These are phyloP conservation scores for Aphelinus atriplicis DNA, from an alignment of 1,140 invertebrate genomes.

Conservation along the genomic window DNA sequence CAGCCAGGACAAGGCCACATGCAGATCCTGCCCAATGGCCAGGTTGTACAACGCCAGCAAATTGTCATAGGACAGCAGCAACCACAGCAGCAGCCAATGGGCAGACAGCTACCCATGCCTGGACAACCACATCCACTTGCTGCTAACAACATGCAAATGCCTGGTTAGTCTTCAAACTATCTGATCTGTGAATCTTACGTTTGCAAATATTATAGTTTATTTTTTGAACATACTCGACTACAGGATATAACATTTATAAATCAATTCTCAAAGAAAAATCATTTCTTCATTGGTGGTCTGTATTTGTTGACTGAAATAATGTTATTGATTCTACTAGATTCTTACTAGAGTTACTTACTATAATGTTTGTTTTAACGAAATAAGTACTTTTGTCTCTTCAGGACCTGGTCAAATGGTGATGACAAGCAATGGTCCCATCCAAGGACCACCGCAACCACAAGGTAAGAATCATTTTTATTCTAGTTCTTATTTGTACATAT, in stretches of 20 bases:
- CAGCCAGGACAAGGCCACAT: constrained; percentile 12
- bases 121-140: constrained; percentile 14
- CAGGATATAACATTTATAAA: too few species aligned
- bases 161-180: background rate
- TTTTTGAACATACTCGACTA: too few species aligned
- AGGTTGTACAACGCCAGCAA: constrained; percentile 32
- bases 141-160: too few species aligned
- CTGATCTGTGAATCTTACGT: too few species aligned
- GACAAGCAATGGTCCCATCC: constrained; percentile 19
- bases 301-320: too few species aligned
- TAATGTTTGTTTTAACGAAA: background rate
- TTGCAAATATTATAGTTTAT: too few species aligned
- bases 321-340: too few species aligned
- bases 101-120: constrained; percentile 17
- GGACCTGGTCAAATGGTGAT: constrained; percentile 13
- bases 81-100: background rate
- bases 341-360: too few species aligned
- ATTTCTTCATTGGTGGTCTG: too few species aligned
- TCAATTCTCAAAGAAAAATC: too few species aligned
- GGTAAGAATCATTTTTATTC: background rate
- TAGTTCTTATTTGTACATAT: too few species aligned
- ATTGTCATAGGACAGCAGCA: constrained; percentile 19
- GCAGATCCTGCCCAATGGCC: constrained; percentile 35
- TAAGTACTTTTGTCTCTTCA: background rate
- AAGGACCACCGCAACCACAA: constrained; percentile 2